Evolutionary conservation across 2,888 invertebrate genomes (phyloP).

Genomic region (Junonia oenone): DNA sequence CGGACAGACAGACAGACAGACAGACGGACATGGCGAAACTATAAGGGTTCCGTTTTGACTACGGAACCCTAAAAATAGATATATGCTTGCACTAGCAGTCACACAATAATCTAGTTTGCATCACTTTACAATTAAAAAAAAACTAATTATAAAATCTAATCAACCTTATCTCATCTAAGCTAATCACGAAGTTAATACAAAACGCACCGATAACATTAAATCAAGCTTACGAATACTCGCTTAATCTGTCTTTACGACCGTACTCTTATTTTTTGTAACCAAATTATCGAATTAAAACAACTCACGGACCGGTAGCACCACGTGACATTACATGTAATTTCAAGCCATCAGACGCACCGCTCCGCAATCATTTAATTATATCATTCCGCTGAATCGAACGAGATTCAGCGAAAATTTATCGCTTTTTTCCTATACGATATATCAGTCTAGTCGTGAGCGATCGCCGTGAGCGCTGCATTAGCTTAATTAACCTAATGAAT

Average conservation of each 20-base stretch:
- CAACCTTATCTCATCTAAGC: neutral
- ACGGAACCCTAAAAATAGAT: too few relatives aligned
- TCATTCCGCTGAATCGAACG: conserved; percentile 6
- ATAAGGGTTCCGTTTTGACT: too few relatives aligned
- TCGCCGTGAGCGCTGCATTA: conserved; percentile 23
- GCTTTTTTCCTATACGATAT: conserved; percentile 18
- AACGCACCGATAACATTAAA: neutral
- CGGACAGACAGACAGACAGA: too few relatives aligned
- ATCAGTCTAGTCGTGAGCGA: conserved; percentile 19
- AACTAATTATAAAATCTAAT: neutral
- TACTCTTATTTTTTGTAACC: neutral
- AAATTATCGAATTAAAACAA: neutral
- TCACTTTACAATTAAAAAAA: neutral
- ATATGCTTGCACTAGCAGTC: too few relatives aligned
- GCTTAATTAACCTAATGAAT: conserved; percentile 25
- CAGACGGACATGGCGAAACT: too few relatives aligned
- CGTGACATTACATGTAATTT: neutral
- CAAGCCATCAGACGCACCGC: neutral
- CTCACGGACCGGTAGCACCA: neutral
- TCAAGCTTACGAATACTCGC: neutral
- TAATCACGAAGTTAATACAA: neutral
- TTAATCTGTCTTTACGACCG: neutral
- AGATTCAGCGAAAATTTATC: conserved; percentile 11
- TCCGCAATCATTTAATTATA: conserved; percentile 9
- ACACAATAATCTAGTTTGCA: too few relatives aligned